phyloP scores from a whole-genome alignment of 1,140 invertebrate genomes.

The Scaptomyza pallida region DNA sequence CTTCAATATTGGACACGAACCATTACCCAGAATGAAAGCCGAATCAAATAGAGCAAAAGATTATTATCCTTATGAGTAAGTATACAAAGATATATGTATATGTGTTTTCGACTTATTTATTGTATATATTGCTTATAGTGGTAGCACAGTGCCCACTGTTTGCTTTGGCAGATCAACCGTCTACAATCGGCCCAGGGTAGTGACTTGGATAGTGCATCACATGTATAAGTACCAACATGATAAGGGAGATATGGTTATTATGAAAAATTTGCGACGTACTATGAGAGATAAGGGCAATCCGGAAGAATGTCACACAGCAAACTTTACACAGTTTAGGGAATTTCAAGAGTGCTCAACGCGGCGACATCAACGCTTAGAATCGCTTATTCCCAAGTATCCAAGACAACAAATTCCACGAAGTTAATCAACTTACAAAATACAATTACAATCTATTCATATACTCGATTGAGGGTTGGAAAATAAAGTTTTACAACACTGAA shows the following conservation, averaged over 20 bases:
- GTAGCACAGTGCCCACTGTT: background rate
- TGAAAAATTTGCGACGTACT: background rate
- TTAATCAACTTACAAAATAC: background rate
- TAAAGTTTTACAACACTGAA: constrained; percentile 2
- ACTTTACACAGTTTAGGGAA: background rate
- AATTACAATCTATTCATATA: no score
- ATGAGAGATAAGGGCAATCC: background rate
- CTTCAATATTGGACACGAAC: background rate
- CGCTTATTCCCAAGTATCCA: constrained; percentile 4
- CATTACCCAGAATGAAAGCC: background rate
- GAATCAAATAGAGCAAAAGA: accelerated
- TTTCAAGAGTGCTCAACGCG: background rate
- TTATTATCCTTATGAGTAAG: background rate
- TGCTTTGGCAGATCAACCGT: constrained; percentile 9
- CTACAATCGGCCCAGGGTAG: background rate
- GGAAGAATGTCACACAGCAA: background rate
- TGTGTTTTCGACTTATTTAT: background rate
- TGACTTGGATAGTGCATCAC: background rate
- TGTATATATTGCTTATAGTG: no score
- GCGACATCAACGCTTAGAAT: constrained; percentile 10
- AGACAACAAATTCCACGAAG: background rate
- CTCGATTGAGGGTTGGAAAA: no score
- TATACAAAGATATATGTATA: background rate
- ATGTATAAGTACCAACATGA: background rate
- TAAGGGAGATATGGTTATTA: background rate